Base-by-base conservation (phyloP, 2,113 vertebrate genomes). In the Orycteropus afer region DNA sequence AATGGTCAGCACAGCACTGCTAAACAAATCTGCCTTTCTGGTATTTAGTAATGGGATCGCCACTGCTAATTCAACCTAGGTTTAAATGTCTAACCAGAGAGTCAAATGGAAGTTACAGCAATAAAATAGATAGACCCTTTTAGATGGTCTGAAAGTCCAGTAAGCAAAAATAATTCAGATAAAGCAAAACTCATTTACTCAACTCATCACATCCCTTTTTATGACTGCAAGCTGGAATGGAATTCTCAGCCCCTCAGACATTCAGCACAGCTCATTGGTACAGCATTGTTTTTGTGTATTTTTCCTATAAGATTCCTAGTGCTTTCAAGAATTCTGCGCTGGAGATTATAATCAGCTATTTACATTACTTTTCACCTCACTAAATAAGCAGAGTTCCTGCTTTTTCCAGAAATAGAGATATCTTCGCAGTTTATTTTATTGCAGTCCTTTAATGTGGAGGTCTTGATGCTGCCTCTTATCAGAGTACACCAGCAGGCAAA, bases 401-500 rank as follows among this genome's bases (percentile, higher is more conserved):
- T 17, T 95, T 94, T 73, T 61, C 59, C 76, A 37, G 67, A 94
- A 89, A 78, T 2, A 93, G n/a, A 94, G 29, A 93, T 77, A 85
- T 92, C 37, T 77, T 45, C 93, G 37, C 20, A 81, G 22, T 97
- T 93, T 77, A 67, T 86, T 73, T n/a, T 94, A 79, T 84, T 2
- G 88, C 13, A 34, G 11, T 37, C 77, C 55, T 95, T 89, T 91
- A 57, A 59, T 80, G 57, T 51, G 45, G 83, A 86, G 47, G 5
- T 53, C 7, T 63, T 42, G 4, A 84, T 86, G 59, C 51, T 89
- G 57, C 7, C 76, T 83, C 89, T 96, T 93, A 80, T 97, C 97
- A 95, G 27, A 27, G 10, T 80, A 40, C 55, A 74, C 59, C 93
- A 97, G 87, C 78, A 97, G 95, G 78, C n/a, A 34, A 94, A 96